These are phyloP conservation scores for Condylura cristata DNA, from an alignment of 2,113 vertebrate genomes.

Conservation along the genomic window DNA sequence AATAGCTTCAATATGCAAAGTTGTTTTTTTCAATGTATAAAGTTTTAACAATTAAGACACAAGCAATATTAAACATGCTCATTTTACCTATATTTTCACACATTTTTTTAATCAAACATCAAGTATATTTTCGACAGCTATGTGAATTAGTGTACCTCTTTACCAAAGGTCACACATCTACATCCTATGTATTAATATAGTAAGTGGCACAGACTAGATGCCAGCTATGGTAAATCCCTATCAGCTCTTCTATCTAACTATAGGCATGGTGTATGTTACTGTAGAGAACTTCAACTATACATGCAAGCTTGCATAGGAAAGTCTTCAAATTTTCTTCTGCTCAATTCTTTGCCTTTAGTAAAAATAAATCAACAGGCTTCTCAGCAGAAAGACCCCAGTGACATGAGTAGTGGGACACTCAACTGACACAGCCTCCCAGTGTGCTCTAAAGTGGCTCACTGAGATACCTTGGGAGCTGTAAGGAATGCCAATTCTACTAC, in stretches of 20 bases:
- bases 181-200: not conserved
- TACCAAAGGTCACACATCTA: not conserved
- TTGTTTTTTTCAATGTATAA: not conserved
- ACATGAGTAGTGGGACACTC: not conserved
- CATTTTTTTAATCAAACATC: too few relatives aligned
- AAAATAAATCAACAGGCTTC: slow-evolving; percentile 24
- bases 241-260: slow-evolving; percentile 15
- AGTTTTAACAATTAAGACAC: not conserved
- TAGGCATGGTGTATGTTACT: not conserved
- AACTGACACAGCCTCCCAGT: not conserved
- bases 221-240: not conserved
- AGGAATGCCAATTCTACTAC: slow-evolving; percentile 93
- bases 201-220: not conserved
- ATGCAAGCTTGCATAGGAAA: not conserved
- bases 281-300: slow-evolving; percentile 35
- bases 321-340: not conserved
- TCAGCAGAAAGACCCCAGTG: not conserved
- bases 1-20: slow-evolving; percentile 69
- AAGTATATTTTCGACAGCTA: slow-evolving; percentile 44
- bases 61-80: slow-evolving; percentile 62
- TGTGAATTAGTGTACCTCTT: slow-evolving; percentile 23
- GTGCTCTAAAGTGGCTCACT: not conserved
- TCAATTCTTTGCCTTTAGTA: not conserved
- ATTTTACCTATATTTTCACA: not conserved
- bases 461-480: slow-evolving; percentile 91